These are phyloP conservation scores for Cheilosia soror DNA, from an alignment of 2,888 invertebrate genomes.

Conservation along the genomic window DNA sequence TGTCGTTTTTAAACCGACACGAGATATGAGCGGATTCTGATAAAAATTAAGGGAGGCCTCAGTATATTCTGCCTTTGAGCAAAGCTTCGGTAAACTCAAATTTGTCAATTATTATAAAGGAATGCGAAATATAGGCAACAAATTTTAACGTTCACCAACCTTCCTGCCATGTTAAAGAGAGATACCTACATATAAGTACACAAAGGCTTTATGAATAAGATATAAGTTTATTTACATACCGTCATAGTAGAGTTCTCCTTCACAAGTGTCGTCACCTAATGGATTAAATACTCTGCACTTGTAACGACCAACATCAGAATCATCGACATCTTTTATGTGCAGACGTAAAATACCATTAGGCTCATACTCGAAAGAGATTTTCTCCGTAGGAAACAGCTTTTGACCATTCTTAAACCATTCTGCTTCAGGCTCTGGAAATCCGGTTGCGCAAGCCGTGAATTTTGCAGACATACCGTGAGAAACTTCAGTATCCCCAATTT, in stretches of 20 bases:
- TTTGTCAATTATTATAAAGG: too few species aligned
- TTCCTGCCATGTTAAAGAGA: too few species aligned
- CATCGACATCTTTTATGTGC: constrained; percentile 90
- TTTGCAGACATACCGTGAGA: constrained; percentile 95
- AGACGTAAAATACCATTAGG: constrained; percentile 89
- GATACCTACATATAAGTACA: too few species aligned
- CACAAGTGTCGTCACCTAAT: constrained; percentile 92
- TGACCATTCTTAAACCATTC: constrained; percentile 94
- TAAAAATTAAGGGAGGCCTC: too few species aligned
- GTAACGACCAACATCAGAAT: constrained; percentile 93
- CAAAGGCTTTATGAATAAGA: too few species aligned
- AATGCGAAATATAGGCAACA: too few species aligned
- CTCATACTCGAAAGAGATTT: constrained; percentile 93
- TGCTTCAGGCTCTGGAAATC: constrained; percentile 93
- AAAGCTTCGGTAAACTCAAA: too few species aligned
- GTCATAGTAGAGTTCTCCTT: constrained; percentile 92
- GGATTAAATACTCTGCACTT: constrained; percentile 92
- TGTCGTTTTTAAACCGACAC: too few species aligned
- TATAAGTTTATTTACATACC: constrained; percentile 84
- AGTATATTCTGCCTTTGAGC: too few species aligned
- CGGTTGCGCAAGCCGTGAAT: constrained; percentile 96
- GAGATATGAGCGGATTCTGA: too few species aligned
- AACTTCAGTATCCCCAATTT: constrained; percentile 94
- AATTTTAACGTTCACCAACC: too few species aligned
- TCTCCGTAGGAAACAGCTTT: constrained; percentile 91